These are phyloP conservation scores for Rugalucina vietnamica DNA, from an alignment of 2,888 invertebrate genomes.

Conservation along the genomic window DNA sequence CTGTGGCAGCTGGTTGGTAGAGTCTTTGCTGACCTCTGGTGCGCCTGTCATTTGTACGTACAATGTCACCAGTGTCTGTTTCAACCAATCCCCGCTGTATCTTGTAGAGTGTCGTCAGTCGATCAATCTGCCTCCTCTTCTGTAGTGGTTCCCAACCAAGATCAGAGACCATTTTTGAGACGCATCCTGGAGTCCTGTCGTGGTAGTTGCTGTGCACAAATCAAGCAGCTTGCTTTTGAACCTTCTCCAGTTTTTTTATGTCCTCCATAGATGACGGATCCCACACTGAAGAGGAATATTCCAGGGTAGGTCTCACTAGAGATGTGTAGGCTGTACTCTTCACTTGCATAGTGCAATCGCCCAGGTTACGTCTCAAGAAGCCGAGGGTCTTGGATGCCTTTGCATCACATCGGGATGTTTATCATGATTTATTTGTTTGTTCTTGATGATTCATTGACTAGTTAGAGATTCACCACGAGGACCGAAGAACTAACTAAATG, in stretches of 20 bases:
- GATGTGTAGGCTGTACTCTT: background rate
- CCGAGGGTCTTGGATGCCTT: background rate
- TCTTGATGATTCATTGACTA: too few species aligned
- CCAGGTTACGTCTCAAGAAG: constrained; percentile 1
- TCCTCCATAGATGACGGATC: background rate
- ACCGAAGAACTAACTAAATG: too few species aligned
- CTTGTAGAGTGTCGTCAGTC: background rate
- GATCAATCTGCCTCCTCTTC: background rate
- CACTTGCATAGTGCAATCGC: background rate
- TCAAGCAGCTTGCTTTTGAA: background rate
- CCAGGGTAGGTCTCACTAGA: background rate
- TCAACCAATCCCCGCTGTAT: background rate
- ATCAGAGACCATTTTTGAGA: background rate
- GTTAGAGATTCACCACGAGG: too few species aligned
- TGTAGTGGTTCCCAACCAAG: background rate
- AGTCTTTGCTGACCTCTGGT: constrained; percentile 6
- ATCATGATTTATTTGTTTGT: too few species aligned
- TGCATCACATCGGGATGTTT: too few species aligned
- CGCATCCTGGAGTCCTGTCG: background rate
- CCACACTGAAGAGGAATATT: background rate
- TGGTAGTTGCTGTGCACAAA: background rate
- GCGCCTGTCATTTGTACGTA: background rate
- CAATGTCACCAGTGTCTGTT: background rate
- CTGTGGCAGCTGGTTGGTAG: background rate
- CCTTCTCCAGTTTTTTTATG: background rate